A percentile compares a stretch with the other conserved stretches of the same genome.
These are phyloP conservation scores for Bryconaethiops microstoma DNA, from an alignment of 2,797 vertebrate genomes.

Conservation along the genomic window DNA sequence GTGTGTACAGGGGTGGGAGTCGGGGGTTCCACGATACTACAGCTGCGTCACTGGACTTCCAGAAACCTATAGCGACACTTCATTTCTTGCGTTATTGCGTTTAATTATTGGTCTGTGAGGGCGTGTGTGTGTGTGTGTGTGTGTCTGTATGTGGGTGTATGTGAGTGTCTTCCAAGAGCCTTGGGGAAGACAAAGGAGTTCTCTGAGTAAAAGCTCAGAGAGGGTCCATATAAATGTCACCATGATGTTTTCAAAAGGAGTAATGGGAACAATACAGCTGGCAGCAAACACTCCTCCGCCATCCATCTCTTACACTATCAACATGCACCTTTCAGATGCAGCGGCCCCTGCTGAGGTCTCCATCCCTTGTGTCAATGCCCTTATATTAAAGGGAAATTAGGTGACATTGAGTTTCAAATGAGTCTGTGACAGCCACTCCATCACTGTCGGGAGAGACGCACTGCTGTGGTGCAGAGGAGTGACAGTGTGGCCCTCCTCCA, in stretches of 20 bases:
- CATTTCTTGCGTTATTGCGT: constrained; percentile 3
- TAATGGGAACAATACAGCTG: constrained; percentile 58
- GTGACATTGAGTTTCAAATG: constrained; percentile 75
- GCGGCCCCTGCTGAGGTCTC: constrained; percentile 62
- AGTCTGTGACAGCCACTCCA: constrained; percentile 62
- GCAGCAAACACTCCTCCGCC: constrained; percentile 57
- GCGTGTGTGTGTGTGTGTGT: constrained; percentile 35
- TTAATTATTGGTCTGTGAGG: constrained; percentile 15
- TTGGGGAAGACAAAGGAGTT: constrained; percentile 46
- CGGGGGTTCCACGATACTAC: neutral
- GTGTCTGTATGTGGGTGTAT: constrained; percentile 29
- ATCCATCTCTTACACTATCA: constrained; percentile 67
- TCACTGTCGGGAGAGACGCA: constrained; percentile 60
- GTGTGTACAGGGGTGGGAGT: no score
- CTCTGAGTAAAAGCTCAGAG: constrained; percentile 57
- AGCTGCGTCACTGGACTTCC: constrained; percentile 1
- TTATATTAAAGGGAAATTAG: constrained; percentile 66
- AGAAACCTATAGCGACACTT: constrained; percentile 19
- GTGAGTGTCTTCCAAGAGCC: constrained; percentile 41
- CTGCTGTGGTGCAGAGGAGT: constrained; percentile 24
- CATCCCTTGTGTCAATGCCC: constrained; percentile 59
- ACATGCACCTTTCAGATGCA: constrained; percentile 65
- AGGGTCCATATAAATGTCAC: constrained; percentile 65
- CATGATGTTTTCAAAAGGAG: constrained; percentile 53
- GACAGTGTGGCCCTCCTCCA: constrained; percentile 51